Percentiles rank a stretch among this genome's conserved stretches.
Evolutionary conservation across 2,888 invertebrate species (phyloP).

Genomic region (Trilocha varians): DNA sequence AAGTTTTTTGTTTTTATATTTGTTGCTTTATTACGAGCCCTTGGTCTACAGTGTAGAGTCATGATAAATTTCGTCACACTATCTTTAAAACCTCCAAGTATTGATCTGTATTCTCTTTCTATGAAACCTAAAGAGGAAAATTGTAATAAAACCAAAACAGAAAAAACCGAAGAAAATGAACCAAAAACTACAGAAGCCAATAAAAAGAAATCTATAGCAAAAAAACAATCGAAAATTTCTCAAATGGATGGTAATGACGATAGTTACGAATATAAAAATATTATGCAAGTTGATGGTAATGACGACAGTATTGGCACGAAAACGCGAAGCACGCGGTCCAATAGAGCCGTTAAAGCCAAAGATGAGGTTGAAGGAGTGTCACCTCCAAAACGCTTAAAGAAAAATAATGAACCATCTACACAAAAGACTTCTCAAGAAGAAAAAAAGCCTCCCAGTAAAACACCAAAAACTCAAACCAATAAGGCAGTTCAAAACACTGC

Average conservation of each 20-base stretch:
- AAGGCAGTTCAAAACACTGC: neutral
- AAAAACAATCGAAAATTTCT: constrained; percentile 39
- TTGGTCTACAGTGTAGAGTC: constrained; percentile 87
- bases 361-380: constrained; percentile 33
- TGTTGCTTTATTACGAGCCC: constrained; percentile 81
- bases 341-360: constrained; percentile 22
- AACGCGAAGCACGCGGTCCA: constrained; percentile 28
- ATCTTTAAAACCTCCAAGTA: constrained; percentile 77
- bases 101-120: constrained; percentile 76
- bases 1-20: constrained; percentile 84
- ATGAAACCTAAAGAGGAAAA: constrained; percentile 44
- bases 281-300: constrained; percentile 50
- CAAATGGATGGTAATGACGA: constrained; percentile 74
- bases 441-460: constrained; percentile 7
- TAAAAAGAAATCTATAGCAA: constrained; percentile 17
- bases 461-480: neutral
- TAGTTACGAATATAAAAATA: constrained; percentile 30
- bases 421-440: constrained; percentile 2
- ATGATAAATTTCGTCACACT: constrained; percentile 86
- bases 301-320: constrained; percentile 30
- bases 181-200: constrained; percentile 14
- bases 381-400: constrained; percentile 46
- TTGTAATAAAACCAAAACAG: constrained; percentile 13
- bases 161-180: constrained; percentile 12
- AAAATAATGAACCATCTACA: constrained; percentile 2